Evolutionary conservation across 2,113 vertebrate genomes (phyloP), one percentile per base, ranked within the genome.

Genomic region (Spilogale gracilis): DNA sequence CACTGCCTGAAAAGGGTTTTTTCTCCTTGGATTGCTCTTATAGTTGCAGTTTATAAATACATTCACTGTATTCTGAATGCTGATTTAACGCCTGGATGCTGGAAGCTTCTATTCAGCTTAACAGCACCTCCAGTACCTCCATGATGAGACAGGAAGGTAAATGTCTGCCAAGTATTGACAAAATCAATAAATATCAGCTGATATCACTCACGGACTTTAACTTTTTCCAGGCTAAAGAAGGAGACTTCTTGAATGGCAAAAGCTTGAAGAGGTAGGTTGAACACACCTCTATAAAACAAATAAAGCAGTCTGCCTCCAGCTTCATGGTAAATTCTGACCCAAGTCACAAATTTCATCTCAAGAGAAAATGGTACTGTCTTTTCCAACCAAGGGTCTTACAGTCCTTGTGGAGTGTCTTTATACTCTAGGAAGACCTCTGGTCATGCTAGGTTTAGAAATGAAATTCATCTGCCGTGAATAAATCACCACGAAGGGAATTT

Each of bases 401-500:
- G 60, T 76, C 17, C 48, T 92, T 18, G 1, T 23, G 52, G 52
- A 30, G 48, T 61, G 65, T 54, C 78, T 82, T 89, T 63, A 56
- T 58, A 78, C 63, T 83, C 30, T 83, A 83, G 60, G 54, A 95
- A 85, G 69, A 76, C 48, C 45, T 88, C 85, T 83, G 45, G 43
- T 89, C 89, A 96, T 63, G 69, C 61, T 96, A 63, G 71, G 73
- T 96, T 91, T 76, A 83, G 32, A 89, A 86, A 93, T 45, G 30
- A 96, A 96, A 96, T 96, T 89, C 38, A 21, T 81, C 96, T 92
- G 48, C 63, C 90, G 9, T 81, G 56, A 97, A 87, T 96, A 95
- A 97, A 96, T 96, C 87, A 94, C 80, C 69, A 87, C 88, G 80
- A 95, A 95, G 96, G 67, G 95, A 87, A 86, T 94, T 91, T 94